Base-by-base conservation (phyloP, 2,888 invertebrate species). In the Mantis religiosa region DNA sequence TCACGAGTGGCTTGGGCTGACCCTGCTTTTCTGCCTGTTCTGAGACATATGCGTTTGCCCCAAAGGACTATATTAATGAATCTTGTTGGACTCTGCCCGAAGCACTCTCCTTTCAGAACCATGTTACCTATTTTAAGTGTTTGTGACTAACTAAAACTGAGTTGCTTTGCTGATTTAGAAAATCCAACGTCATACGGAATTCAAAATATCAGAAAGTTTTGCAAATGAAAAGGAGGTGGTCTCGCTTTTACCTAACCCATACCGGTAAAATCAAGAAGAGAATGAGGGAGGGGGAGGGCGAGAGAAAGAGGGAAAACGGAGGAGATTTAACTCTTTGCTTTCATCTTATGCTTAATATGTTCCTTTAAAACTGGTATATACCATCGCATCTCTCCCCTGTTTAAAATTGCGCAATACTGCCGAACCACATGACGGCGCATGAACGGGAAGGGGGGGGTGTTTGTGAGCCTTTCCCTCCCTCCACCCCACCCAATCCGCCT, bases 311-410 rank as follows among this genome's bases (percentile, higher is more conserved):
- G 85, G 47, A 54, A 85, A 54, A 54, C 15, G 86, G 86, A 86
- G 86, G 86, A 81, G 86, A 27, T 86, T 81, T 86, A 86, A 86
- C 86, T 81, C 86, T 86, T 86, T 86, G 81, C 86, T 86, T 86
- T 86, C 86, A 86, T 86, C 86, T 86, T 81, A 81, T 86, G 86
- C 86, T 86, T 86, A 86, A 86, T 86, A 86, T 86, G 86, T 86
- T 86, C 86, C 86, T 86, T 86, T 86, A 86, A 71, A 86, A 28
- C 86, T 85, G 47, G 85, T 41, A 85, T 71, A 25, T 71, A 71
- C 54, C 54, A 71, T 71, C 54, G 54, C 54, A 71, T 71, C 85
- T 85, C 85, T 85, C 85, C 54, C 25, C 84, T 81, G 28, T 85
- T 86, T 86, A 71, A 71, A 86, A 86, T 86, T 86, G 86, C 86